Base-by-base conservation (phyloP, 1,140 invertebrate species). In the Microvelia longipes region DNA sequence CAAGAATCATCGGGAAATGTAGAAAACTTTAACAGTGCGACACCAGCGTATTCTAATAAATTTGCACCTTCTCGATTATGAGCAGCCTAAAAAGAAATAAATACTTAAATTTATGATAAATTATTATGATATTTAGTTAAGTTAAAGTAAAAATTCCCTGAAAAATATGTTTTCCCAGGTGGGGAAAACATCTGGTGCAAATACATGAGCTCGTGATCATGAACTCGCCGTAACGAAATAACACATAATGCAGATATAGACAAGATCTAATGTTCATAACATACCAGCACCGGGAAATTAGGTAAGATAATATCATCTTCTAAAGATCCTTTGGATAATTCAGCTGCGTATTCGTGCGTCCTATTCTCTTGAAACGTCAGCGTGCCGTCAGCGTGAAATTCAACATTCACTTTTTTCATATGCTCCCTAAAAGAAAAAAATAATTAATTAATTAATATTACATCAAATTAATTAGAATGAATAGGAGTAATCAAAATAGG, bases 251-350 rank as follows among this genome's bases (percentile, higher is more conserved):
- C 14, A 11, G 29, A 28, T 11, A 28, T 28, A 28, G 29, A 11
- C 24, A 67, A 25, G 30, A 29, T 1, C n/a, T 1, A 29, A 29
- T 67, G 1, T 1, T 67, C 14, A 61, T 1, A 27, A 64, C 81
- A 84, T 79, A 90, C 92, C 81, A 94, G 80, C 73, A 92, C 80
- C 1, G 91, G 87, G 73, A 93, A 83, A 77, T 96, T 96, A 0
- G 90, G 84, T 0, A 89, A 86, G 0, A 82, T 81, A 14, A 93
- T 81, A 0, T 81, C 80, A 70, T 92, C 85, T 1, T 81, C 73
- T 50, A 86, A 83, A 77, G 87, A 78, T 0, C 86, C 89, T 15
- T 85, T 77, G 0, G 93, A 95, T 75, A 84, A 79, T 29, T 90
- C 86, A 1, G 79, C 85, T 1, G 85, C 74, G 78, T 89, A 92